phyloP scores from a whole-genome alignment of 2,113 vertebrate genomes.

The Petroica traversi region DNA sequence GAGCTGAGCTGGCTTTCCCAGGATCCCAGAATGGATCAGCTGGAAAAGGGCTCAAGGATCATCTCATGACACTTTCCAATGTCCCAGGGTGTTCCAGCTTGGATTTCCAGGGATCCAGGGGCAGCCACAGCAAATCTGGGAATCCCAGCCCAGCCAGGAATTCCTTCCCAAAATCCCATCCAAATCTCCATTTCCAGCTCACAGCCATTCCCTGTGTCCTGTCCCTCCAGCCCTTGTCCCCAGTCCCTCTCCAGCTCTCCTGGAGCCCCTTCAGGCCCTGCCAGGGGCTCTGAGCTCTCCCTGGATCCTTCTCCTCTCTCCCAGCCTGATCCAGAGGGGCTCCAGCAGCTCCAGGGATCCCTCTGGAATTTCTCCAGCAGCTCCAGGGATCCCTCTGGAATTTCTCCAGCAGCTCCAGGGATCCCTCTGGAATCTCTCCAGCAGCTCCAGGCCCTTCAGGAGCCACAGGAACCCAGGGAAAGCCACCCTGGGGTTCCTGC shows the following conservation, averaged over 20 bases:
- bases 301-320: not conserved
- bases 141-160: fast-evolving
- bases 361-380: not conserved
- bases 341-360: fast-evolving
- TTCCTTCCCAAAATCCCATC: not conserved
- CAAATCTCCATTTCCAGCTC: too few relatives aligned
- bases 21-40: not conserved
- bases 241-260: not conserved
- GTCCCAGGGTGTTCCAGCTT: not conserved
- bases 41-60: not conserved
- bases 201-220: not conserved
- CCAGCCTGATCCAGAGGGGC: not conserved
- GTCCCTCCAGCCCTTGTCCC: not conserved
- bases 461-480: not conserved
- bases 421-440: fast-evolving
- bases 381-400: fast-evolving
- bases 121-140: not conserved
- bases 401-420: fast-evolving
- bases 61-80: not conserved
- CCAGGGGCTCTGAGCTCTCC: not conserved
- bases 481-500: fast-evolving
- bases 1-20: not conserved
- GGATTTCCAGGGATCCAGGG: not conserved
- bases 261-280: not conserved
- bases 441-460: not conserved